Percentiles rank a stretch among this genome's conserved stretches.
Evolutionary conservation across 2,113 vertebrate genomes (phyloP).

Genomic region (Aviceda subcristata): DNA sequence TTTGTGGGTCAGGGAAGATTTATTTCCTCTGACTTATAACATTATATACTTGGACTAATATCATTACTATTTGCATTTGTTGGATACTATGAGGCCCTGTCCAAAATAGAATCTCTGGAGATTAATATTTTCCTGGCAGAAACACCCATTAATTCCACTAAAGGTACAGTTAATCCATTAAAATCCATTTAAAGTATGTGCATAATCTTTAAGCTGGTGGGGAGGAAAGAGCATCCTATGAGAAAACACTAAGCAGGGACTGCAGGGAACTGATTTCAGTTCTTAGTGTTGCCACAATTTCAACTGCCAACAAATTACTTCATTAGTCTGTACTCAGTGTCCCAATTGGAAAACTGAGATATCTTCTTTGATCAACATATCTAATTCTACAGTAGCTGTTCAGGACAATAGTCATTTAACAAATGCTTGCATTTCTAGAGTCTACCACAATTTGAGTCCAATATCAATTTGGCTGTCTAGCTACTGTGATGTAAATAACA

Average conservation of each 20-base stretch:
- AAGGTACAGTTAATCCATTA: not conserved
- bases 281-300: not conserved
- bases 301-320: not conserved
- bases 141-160: not conserved
- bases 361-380: not conserved
- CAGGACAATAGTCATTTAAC: not conserved
- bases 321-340: not conserved
- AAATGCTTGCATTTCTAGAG: slow-evolving; percentile 13
- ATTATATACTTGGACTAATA: not conserved
- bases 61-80: not conserved
- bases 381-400: not conserved
- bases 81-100: not conserved
- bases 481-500: not conserved
- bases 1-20: not conserved
- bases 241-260: not conserved
- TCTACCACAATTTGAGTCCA: not conserved
- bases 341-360: not conserved
- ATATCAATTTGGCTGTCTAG: slow-evolving; percentile 1
- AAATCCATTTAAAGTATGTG: not conserved
- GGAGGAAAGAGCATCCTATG: not conserved
- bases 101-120: not conserved
- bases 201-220: not conserved
- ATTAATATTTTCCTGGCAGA: not conserved
- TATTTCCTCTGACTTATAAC: not conserved
- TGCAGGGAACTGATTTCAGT: not conserved